Conservation (phyloP, 2,888 invertebrate species). For the Sphinx pinastri region DNA sequence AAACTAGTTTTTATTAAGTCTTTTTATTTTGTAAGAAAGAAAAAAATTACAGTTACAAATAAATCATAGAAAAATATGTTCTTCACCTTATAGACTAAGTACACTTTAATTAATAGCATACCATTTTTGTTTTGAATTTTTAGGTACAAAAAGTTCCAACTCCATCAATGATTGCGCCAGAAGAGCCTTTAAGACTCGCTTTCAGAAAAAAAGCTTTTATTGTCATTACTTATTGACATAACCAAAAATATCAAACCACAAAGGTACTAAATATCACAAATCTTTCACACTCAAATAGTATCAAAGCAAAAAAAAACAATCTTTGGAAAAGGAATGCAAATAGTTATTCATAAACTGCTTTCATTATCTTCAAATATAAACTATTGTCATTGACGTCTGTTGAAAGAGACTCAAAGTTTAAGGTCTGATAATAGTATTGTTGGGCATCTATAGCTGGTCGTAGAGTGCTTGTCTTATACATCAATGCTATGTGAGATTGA, state of each 20-base stretch:
- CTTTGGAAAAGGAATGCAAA: background rate
- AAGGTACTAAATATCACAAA: background rate
- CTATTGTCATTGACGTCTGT: background rate
- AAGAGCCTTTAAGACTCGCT: too few species aligned
- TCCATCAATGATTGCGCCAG: too few species aligned
- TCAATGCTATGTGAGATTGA: conserved; percentile 26
- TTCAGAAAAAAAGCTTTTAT: background rate
- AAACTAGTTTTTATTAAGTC: background rate
- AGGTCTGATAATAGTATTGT: background rate
- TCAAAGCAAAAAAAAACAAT: background rate
- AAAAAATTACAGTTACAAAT: background rate
- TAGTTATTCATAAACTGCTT: conserved; percentile 3
- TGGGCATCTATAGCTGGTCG: conserved; percentile 12
- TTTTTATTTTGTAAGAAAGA: background rate
- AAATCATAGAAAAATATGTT: background rate
- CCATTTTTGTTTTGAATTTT: too few species aligned
- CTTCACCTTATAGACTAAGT: too few species aligned
- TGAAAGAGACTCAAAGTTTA: background rate
- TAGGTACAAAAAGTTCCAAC: too few species aligned
- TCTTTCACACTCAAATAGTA: background rate
- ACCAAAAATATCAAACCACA: background rate
- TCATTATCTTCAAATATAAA: conserved; percentile 3
- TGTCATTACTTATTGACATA: background rate
- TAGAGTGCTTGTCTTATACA: conserved; percentile 24
- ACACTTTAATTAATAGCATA: too few species aligned